Percentiles rank a stretch among this genome's conserved stretches.
Evolutionary conservation across 2,113 vertebrate genomes (phyloP).

Genomic region (Trematocara marginatum): DNA sequence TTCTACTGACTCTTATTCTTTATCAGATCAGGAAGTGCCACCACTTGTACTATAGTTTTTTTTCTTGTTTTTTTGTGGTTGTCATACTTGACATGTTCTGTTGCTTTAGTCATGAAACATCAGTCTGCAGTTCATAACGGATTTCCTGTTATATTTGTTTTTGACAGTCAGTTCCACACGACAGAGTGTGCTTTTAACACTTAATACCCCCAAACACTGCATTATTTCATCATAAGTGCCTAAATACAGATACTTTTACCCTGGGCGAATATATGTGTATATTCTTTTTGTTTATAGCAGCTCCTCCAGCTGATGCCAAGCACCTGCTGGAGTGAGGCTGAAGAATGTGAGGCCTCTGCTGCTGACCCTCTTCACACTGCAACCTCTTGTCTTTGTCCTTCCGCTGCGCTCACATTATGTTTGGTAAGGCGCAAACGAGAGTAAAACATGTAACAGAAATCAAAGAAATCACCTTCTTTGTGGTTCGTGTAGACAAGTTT

Average conservation of each 20-base stretch:
- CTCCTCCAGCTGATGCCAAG: background rate
- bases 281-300: background rate
- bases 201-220: background rate
- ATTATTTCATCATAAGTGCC: background rate
- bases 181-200: background rate
- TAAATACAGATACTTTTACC: background rate
- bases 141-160: background rate
- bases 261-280: background rate
- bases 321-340: slow-evolving; percentile 17
- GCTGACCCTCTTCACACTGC: background rate
- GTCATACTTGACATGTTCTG: background rate
- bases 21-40: background rate
- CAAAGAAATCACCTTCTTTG: background rate
- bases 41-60: background rate
- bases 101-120: background rate
- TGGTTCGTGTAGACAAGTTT: accelerated
- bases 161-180: background rate
- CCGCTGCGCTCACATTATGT: background rate
- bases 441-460: background rate
- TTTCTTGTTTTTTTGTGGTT: background rate
- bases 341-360: slow-evolving; percentile 15
- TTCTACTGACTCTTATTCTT: background rate
- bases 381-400: background rate
- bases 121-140: background rate
- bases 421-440: background rate